Base-by-base conservation (phyloP, 2,797 vertebrate species). In the Chromis chromis region DNA sequence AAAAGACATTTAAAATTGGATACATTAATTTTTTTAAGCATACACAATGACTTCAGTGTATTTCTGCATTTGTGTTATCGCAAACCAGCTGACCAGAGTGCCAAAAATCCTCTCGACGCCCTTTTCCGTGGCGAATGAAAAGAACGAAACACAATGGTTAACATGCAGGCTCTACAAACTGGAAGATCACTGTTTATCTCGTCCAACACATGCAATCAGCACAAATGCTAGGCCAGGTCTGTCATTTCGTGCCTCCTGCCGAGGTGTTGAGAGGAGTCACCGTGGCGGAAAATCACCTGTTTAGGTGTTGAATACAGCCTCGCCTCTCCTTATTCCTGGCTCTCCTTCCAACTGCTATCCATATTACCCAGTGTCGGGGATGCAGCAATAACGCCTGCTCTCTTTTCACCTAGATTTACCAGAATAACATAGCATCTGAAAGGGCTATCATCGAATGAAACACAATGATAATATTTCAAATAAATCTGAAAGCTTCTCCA, bases 221-320 rank as follows among this genome's bases (percentile, higher is more conserved):
- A 84, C 91, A 92, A 92, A 93, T 90, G 87, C 90, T 75, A 77
- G 89, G 83, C 85, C 79, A 67, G 86, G 71, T 88, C 92, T 93
- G 86, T 91, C 88, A 94, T 94, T 94, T 92, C 88, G 88, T 88
- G 89, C 92, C 91, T 93, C 91, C 90, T 57, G 88, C 81, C 78
- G 90, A 80, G 91, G 87, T 88, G 92, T 90, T 87, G 89, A 93
- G 91, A 88, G 87, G 90, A 94, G 90, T 91, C 93, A 93, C 92
- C 86, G 89, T 91, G 88, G 92, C 85, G 90, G 91, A 93, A 95
- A 95, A 95, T 95, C 93, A 93, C 93, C 92, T 94, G 93, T 93
- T 95, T 94, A 94, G 91, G 90, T 92, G 91, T 90, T 83, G 91
- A 94, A 93, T 91, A 91, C 89, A 88, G 87, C 86, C 87, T 88